Base-by-base conservation (phyloP, 2,113 vertebrate species). In the Orthonyx spaldingii region DNA sequence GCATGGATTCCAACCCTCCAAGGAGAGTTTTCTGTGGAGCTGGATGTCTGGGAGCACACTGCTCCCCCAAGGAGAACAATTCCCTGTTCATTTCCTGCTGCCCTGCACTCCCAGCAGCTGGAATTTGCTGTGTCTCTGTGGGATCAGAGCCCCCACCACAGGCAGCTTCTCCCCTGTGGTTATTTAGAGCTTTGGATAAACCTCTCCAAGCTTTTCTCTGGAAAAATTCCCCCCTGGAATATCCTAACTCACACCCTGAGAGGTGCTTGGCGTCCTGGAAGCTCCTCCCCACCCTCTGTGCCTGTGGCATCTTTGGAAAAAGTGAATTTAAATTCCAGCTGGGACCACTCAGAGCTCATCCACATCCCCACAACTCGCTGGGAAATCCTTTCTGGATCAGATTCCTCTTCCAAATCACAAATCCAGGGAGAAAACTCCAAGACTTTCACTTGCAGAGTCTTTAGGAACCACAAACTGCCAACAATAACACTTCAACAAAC, bases 91-190 rank as follows among this genome's bases (percentile, higher is more conserved):
- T 39, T 71, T 50, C 69, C 77, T 42, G 50, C 79, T 53, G 79
- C 24, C 60, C 86, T 82, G 85, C 47, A 42, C 55, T 84, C 46
- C 61, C 59, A 90, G 53, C 83, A 79, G 68, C 72, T 84, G 93
- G 59, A 37, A 49, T 56, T 44, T 68, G 56, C 68, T 85, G 65
- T 11, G 47, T 22, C 28, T 59, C 28, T 30, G 30, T 13, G 10
- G 65, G 46, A 94, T 80, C 84, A 80, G 80, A 85, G 26, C 57
- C 44, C 44, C 61, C 52, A 12, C 24, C n/a, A 32, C 55, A 69
- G 50, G 28, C 66, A 74, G 63, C 71, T 68, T 56, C 81, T 87
- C 59, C 59, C 64, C 42, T 9, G 17, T 30, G 69, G 17, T 64
- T 77, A 57, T 92, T 76, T 20, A 37, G 20, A 77, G 28, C 26